These are phyloP conservation scores for Neocrepidodera transversa DNA, from an alignment of 2,888 invertebrate genomes.

Conservation along the genomic window DNA sequence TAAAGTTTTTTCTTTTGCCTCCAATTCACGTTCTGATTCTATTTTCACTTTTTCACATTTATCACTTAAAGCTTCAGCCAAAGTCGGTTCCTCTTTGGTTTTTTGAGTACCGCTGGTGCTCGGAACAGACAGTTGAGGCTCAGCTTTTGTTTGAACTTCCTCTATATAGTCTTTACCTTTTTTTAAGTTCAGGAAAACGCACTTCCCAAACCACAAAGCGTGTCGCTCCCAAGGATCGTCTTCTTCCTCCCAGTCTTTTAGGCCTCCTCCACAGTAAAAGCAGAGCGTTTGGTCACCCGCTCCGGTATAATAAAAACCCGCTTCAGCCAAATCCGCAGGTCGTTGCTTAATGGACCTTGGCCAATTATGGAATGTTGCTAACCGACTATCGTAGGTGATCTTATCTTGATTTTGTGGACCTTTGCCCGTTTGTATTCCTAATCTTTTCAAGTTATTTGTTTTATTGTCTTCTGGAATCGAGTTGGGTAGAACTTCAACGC, in stretches of 20 bases:
- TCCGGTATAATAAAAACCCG: slow-evolving; percentile 90
- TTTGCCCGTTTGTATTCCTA: slow-evolving; percentile 49
- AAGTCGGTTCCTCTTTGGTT: slow-evolving; percentile 23
- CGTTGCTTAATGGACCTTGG: slow-evolving; percentile 81
- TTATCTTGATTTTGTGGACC: slow-evolving; percentile 68
- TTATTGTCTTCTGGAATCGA: slow-evolving; percentile 53
- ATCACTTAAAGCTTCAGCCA: slow-evolving; percentile 14
- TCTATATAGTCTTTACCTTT: slow-evolving; percentile 80
- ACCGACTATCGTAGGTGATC: slow-evolving; percentile 72
- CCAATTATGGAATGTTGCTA: slow-evolving; percentile 80
- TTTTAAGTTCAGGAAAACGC: slow-evolving; percentile 79
- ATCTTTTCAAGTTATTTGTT: slow-evolving; percentile 44
- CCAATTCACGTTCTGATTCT: slow-evolving; percentile 34
- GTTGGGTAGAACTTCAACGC: slow-evolving; percentile 54
- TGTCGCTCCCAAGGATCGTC: slow-evolving; percentile 97
- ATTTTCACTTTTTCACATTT: slow-evolving; percentile 15
- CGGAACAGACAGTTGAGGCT: slow-evolving; percentile 29
- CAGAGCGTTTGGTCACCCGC: slow-evolving; percentile 89
- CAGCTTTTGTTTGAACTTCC: slow-evolving; percentile 38
- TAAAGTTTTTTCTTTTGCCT: slow-evolving; percentile 69
- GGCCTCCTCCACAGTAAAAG: slow-evolving; percentile 91
- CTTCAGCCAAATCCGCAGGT: slow-evolving; percentile 81
- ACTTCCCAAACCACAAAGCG: slow-evolving; percentile 90
- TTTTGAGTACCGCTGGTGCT: slow-evolving; percentile 27
- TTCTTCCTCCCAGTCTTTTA: slow-evolving; percentile 90